Base-by-base conservation (phyloP, 2,113 vertebrate genomes). In the Myiozetetes cayanensis region DNA sequence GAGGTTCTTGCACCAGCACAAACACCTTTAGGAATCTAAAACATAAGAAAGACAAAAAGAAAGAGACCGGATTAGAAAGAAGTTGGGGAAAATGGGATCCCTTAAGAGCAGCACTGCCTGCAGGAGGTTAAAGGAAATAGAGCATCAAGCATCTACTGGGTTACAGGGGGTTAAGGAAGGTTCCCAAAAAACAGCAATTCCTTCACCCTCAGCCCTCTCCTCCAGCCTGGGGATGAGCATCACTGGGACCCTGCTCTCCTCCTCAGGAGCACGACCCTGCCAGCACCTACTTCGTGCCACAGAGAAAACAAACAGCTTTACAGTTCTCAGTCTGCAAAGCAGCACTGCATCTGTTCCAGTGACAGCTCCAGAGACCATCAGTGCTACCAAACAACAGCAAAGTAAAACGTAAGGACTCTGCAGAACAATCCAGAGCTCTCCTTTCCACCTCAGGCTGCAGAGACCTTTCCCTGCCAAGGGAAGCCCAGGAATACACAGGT, bases 11-110 rank as follows among this genome's bases (percentile, higher is more conserved):
- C 96, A 97, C 97, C 97, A 97, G 98, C 96, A 96, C 97, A 98
- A 96, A 96, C 97, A 96, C 98, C 98, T 98, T 98, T 99, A 99
- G 98, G 99, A 98, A 99, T 99, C 99, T 99, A 99, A 92, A 98
- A 99, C 97, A 98, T 95, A 98, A 98, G 95, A 97, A 95, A 97
- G 97, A 93, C 75, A 96, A 95, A 97, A 91, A 97, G 72, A 95
- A 76, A 96, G 85, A 89, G 58, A 68, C 35, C 8, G 81, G 66
- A 87, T 96, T 96, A 97, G 96, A 90, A 62, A 68, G 81, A 76
- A 74, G 59, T 8, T 31, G 62, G 44, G 68, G 14, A 15, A 89
- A 86, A 37, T 2, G 3, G 78, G 80, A 68, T 74, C 62, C 58
- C 23, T 17, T 21, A 71, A 93, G 82, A 86, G 85, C 11, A 90